Conservation (phyloP, 2,888 invertebrate species). For the Archips crataeganus region DNA sequence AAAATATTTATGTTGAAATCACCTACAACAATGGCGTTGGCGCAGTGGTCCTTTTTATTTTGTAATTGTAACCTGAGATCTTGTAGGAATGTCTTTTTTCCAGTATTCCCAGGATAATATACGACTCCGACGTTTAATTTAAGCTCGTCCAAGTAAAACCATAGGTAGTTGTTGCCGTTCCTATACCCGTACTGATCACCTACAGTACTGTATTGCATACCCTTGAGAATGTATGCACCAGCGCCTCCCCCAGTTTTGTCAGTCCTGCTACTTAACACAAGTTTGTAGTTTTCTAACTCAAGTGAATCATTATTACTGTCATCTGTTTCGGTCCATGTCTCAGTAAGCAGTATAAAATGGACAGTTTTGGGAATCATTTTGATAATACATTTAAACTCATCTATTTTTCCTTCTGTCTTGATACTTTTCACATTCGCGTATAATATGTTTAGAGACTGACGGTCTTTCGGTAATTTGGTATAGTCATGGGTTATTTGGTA, state of each 20-base stretch:
- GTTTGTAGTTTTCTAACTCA: not conserved
- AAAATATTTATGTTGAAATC: not conserved
- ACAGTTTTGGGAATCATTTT: not conserved
- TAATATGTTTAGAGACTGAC: not conserved
- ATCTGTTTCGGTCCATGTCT: not conserved
- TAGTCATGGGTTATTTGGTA: constrained; percentile 1
- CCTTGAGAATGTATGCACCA: not conserved
- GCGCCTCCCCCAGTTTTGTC: not conserved
- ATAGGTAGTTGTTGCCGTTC: not conserved
- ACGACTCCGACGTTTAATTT: not conserved
- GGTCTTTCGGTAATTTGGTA: not conserved
- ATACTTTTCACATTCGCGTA: not conserved
- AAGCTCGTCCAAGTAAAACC: not conserved
- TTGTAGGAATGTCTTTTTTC: not conserved
- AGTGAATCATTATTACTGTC: not conserved
- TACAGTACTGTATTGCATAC: not conserved
- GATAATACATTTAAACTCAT: not conserved
- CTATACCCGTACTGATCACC: not conserved
- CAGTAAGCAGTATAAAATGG: not conserved
- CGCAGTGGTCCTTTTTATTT: not conserved
- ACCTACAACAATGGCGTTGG: not conserved
- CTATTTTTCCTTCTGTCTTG: not conserved
- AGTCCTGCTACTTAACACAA: not conserved
- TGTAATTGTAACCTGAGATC: not conserved
- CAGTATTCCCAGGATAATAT: not conserved